A percentile compares a stretch with the other conserved stretches of the same genome.
These are phyloP conservation scores for Tenebrosternarchus preto DNA, from an alignment of 2,113 vertebrate genomes.

Conservation along the genomic window DNA sequence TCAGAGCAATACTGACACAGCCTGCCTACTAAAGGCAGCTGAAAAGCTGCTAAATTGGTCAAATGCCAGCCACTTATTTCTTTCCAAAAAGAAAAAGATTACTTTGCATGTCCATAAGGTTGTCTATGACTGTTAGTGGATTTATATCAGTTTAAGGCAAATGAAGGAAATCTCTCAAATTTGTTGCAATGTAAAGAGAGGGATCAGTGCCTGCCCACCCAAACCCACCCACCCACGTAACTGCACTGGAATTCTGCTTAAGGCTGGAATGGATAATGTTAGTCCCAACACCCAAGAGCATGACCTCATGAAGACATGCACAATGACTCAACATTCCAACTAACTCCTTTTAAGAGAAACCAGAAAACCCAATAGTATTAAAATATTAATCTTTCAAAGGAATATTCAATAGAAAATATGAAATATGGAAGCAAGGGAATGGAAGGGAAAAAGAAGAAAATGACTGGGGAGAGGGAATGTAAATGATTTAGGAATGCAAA, in stretches of 20 bases:
- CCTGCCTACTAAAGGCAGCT: conserved; percentile 67
- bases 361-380: too few species aligned
- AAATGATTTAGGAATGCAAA: background rate
- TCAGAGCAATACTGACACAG: conserved; percentile 66
- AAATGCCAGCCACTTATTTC: conserved; percentile 68
- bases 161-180: conserved; percentile 51
- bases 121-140: conserved; percentile 54
- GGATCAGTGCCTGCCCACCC: conserved; percentile 13
- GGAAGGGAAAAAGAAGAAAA: background rate
- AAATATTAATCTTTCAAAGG: background rate
- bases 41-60: conserved; percentile 67
- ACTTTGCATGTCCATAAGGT: conserved; percentile 71
- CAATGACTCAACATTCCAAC: background rate
- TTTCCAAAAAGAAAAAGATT: conserved; percentile 62
- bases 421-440: background rate
- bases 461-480: background rate
- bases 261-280: background rate
- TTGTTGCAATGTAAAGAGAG: conserved; percentile 21
- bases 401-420: background rate
- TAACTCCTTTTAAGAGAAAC: background rate
- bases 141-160: conserved; percentile 50
- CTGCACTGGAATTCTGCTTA: conserved; percentile 7
- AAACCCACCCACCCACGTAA: conserved; percentile 12
- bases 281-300: background rate
- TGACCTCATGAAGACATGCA: background rate